These are phyloP conservation scores for Phrynocephalus vlangalii DNA, from an alignment of 2,797 vertebrate species.

Conservation along the genomic window DNA sequence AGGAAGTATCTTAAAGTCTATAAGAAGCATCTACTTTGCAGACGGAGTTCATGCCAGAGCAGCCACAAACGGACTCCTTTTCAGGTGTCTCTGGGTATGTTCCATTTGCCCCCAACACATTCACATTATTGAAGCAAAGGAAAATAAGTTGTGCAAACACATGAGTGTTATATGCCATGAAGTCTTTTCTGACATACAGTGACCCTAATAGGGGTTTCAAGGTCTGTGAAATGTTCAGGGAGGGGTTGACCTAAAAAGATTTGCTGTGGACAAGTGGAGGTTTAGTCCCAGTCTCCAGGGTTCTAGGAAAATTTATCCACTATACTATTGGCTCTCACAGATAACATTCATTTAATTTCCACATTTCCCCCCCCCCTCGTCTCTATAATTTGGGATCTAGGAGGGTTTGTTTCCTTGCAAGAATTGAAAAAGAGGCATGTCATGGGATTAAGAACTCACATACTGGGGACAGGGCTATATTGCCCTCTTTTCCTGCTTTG, in stretches of 20 bases:
- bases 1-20: neutral
- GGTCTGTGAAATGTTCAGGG: too few species aligned
- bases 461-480: neutral
- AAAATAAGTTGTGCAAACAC: neutral
- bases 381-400: neutral
- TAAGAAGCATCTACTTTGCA: neutral
- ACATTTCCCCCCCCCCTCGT: neutral
- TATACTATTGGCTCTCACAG: neutral
- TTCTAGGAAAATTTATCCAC: too few species aligned
- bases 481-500: too few species aligned
- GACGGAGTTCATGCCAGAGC: fast-evolving
- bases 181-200: too few species aligned
- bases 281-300: too few species aligned
- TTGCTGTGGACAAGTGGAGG: too few species aligned
- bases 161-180: too few species aligned
- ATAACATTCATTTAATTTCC: neutral
- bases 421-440: neutral
- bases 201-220: too few species aligned
- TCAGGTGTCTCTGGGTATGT: neutral
- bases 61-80: neutral
- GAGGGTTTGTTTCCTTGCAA: neutral
- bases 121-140: neutral
- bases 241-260: too few species aligned
- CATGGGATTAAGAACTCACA: neutral
- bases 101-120: neutral